phyloP scores from a whole-genome alignment of 2,888 invertebrate genomes.

The Deilephila elpenor region DNA sequence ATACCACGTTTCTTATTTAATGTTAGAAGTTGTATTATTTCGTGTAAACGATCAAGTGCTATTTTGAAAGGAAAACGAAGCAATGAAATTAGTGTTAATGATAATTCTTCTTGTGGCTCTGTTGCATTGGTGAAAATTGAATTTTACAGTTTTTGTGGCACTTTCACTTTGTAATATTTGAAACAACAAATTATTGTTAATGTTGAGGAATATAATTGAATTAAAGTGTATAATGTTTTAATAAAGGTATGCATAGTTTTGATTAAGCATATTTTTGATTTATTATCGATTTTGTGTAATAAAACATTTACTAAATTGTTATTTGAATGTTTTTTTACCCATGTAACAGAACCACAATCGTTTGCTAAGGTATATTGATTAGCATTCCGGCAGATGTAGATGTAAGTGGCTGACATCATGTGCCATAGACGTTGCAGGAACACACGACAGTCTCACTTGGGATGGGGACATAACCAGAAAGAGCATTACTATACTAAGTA shows the following conservation, averaged over 20 bases:
- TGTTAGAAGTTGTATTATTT: constrained; percentile 44
- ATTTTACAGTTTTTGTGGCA: neutral
- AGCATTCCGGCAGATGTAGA: constrained; percentile 9
- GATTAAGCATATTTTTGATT: too few species aligned
- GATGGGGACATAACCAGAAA: neutral
- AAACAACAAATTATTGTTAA: too few species aligned
- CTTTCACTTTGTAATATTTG: too few species aligned
- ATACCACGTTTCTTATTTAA: constrained; percentile 55
- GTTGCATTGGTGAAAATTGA: neutral
- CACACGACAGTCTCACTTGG: neutral
- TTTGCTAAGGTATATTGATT: constrained; percentile 22
- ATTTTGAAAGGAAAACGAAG: constrained; percentile 60
- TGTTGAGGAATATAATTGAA: too few species aligned
- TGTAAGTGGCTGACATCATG: neutral
- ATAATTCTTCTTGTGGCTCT: neutral
- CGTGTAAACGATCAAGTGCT: constrained; percentile 54
- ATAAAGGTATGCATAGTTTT: too few species aligned
- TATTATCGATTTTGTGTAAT: neutral
- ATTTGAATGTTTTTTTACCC: neutral
- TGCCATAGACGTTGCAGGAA: constrained; percentile 20
- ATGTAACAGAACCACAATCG: neutral
- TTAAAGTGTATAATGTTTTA: too few species aligned
- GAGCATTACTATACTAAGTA: neutral
- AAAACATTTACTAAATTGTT: neutral
- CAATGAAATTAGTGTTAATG: constrained; percentile 63